Percentiles rank a stretch among this genome's conserved stretches.
These are phyloP conservation scores for Fulica atra DNA, from an alignment of 2,113 vertebrate genomes.

Conservation along the genomic window DNA sequence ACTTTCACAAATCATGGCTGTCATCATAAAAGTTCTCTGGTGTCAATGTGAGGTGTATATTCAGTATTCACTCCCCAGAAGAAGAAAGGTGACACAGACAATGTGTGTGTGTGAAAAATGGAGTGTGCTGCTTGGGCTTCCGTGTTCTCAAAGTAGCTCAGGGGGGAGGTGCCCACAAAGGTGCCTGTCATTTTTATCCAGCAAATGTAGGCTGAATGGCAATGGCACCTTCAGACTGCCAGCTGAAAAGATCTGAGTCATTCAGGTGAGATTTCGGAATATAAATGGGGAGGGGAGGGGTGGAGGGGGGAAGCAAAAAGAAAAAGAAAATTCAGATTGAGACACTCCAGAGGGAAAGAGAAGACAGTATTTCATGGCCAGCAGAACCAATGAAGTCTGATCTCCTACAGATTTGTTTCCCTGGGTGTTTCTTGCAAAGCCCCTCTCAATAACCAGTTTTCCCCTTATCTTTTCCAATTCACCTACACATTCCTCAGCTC, in stretches of 20 bases:
- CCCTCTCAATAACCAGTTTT: neutral
- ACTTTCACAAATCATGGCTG: neutral
- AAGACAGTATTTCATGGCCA: neutral
- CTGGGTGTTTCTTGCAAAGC: neutral
- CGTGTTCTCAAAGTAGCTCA: neutral
- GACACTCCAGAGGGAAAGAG: neutral
- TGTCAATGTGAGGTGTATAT: neutral
- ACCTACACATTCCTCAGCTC: neutral
- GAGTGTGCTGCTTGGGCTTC: neutral
- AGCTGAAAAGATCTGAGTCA: slow-evolving; percentile 7
- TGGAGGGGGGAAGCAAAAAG: no score
- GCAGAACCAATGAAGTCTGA: neutral
- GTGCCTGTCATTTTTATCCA: neutral
- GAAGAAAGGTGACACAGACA: neutral
- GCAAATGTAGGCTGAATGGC: neutral
- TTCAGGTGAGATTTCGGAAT: slow-evolving; percentile 1
- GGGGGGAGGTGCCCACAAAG: neutral
- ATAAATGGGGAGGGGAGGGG: neutral
- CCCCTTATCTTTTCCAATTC: neutral
- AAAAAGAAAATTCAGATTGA: neutral
- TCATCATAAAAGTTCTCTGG: neutral
- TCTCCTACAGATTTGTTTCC: neutral
- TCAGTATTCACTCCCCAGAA: neutral
- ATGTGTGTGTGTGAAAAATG: neutral
- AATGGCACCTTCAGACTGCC: neutral